A percentile compares a stretch with the other conserved stretches of the same genome.
Conservation (phyloP, 1,140 invertebrate species). For the Ostrea edulis region DNA sequence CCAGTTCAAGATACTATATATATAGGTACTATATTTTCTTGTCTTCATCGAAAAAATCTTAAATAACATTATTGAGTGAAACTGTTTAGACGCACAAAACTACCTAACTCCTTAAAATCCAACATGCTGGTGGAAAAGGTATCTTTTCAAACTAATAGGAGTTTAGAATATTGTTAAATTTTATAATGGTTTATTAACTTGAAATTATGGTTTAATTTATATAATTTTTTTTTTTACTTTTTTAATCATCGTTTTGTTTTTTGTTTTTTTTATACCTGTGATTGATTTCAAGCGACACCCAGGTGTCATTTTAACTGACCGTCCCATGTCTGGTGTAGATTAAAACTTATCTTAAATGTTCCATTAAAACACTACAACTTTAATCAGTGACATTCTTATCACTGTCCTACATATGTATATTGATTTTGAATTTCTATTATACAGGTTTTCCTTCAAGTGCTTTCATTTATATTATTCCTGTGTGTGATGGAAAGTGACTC, state of each 20-base stretch:
- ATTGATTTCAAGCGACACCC: too few species aligned
- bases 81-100: neutral
- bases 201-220: neutral
- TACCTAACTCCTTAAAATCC: neutral
- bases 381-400: neutral
- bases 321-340: too few species aligned
- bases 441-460: neutral
- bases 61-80: neutral
- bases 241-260: neutral
- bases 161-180: neutral
- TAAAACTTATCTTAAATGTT: too few species aligned
- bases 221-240: neutral
- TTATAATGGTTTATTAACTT: neutral
- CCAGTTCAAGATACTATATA: neutral
- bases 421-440: neutral
- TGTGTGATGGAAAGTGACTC: neutral
- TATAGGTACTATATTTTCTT: neutral
- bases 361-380: too few species aligned
- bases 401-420: neutral
- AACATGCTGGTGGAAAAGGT: neutral
- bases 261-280: neutral
- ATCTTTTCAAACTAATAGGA: neutral
- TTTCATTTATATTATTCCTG: neutral
- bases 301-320: too few species aligned
- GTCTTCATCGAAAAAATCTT: too few species aligned